Conservation (phyloP, 2,113 vertebrate species). For the Alexandromys fortis region DNA sequence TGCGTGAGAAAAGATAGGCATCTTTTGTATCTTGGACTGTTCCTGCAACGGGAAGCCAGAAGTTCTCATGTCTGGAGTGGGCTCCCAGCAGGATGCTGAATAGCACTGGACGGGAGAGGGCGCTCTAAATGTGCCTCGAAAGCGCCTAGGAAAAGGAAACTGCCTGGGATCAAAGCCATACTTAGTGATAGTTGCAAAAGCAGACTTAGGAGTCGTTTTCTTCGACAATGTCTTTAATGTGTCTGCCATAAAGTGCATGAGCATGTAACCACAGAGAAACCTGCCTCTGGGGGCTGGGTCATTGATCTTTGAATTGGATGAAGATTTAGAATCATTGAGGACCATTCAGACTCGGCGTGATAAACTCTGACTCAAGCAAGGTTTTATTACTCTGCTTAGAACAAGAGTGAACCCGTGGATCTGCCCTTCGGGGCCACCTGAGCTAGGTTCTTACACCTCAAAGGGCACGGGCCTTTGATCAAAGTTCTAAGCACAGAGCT, state of each 20-base stretch:
- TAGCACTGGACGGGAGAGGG: slow-evolving; percentile 18
- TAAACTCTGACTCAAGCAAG: slow-evolving; percentile 24
- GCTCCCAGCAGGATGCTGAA: neutral
- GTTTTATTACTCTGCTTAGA: slow-evolving; percentile 12
- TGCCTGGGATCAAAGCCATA: neutral
- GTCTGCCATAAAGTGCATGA: neutral
- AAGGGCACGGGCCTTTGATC: neutral
- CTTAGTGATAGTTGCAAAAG: slow-evolving; percentile 51
- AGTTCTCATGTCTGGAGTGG: too few species aligned
- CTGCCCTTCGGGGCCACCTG: slow-evolving; percentile 26
- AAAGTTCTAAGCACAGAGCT: neutral
- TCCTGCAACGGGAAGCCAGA: neutral
- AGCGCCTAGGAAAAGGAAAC: slow-evolving; percentile 58
- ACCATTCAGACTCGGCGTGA: slow-evolving; percentile 55
- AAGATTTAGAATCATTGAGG: slow-evolving; percentile 58
- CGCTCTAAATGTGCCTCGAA: neutral
- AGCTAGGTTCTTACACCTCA: neutral
- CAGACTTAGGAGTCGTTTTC: neutral
- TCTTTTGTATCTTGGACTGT: neutral
- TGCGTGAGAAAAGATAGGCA: neutral
- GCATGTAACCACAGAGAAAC: slow-evolving; percentile 6
- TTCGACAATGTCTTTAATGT: neutral
- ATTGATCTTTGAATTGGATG: slow-evolving; percentile 57
- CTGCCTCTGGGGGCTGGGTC: slow-evolving; percentile 12
- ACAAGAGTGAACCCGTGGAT: neutral